Percentiles rank a stretch among this genome's conserved stretches.
Evolutionary conservation across 1,140 invertebrate genomes (phyloP).

Genomic region (Aphis gossypii): DNA sequence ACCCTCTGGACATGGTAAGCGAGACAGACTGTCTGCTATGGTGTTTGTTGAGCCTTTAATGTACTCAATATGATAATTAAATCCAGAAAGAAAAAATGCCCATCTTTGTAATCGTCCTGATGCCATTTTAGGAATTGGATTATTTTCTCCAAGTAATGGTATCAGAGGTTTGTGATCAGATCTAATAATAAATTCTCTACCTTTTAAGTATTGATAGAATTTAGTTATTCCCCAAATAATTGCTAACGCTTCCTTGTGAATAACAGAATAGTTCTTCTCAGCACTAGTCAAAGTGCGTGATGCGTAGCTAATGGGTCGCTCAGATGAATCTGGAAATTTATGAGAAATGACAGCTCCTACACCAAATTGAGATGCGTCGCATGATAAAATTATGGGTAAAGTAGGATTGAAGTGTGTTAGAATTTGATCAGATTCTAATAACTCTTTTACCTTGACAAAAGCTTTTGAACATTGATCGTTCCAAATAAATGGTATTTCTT

Average conservation of each 20-base stretch:
- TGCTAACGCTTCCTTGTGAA: constrained; percentile 68
- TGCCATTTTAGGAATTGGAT: constrained; percentile 62
- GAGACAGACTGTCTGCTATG: no score
- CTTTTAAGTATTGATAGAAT: constrained; percentile 68
- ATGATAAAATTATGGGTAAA: neutral
- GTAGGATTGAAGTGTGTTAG: neutral
- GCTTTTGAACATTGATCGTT: neutral
- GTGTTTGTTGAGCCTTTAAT: constrained; percentile 53
- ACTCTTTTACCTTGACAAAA: neutral
- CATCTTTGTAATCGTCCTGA: constrained; percentile 63
- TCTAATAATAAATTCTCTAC: constrained; percentile 65
- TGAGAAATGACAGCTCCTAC: neutral
- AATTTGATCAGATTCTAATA: neutral
- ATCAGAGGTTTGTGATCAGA: constrained; percentile 67
- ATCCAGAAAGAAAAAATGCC: constrained; percentile 63
- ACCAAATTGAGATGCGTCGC: neutral
- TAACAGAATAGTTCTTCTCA: constrained; percentile 65
- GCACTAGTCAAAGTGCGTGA: constrained; percentile 62
- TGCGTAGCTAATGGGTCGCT: constrained; percentile 65
- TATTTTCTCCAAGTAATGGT: constrained; percentile 64
- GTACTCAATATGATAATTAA: constrained; percentile 63
- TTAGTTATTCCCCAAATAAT: constrained; percentile 67
- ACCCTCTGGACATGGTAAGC: no score
- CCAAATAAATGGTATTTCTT: neutral
- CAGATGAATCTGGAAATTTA: constrained; percentile 30